Evolutionary conservation across 2,113 vertebrate species (phyloP), one percentile per base, ranked within the genome.

Genomic region (Gymnocephalus cernua): DNA sequence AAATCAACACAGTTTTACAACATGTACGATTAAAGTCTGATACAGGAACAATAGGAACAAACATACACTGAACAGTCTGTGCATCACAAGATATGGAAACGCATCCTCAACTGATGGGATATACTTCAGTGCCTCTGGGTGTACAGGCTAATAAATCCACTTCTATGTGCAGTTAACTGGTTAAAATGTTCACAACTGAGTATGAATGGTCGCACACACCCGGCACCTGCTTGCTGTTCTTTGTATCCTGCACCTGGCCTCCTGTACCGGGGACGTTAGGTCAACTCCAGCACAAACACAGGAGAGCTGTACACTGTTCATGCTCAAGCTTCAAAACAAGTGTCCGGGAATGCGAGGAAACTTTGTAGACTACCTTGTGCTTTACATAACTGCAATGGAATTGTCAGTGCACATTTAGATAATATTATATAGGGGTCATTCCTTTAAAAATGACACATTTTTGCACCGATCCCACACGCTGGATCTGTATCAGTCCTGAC

Each of bases 181-280:
- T 63, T 58, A 44, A 80, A 69, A 59, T 64, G 32, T 74, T 74
- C 44, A 27, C 50, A 64, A 12, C 12, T 11, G 58, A 25, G 45
- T 70, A 67, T 67, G 73, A 73, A 67, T 19, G 45, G 54, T 73
- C 27, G 19, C 47, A 71, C 44, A 38, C 56, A 71, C 41, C 4
- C 57, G 64, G 38, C 44, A 65, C 32, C 77, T 72, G 53, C 32
- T 19, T 16, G 41, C 63, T 16, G 18, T 11, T 3, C 38, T 57
- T 23, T 29, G 41, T 54, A 51, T 27, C 63, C 48, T 38, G 8
- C 62, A 67, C 25, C 61, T 47, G 53, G 61, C 15, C 61, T 76
- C 29, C 44, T 59, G 32, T 23, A 3, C 53, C 29, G 7, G 41
- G 19, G 21, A 51, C 4, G 0, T 15, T 1, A 19, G 32, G 19